Evolutionary conservation across 2,797 vertebrate genomes (phyloP).

Genomic region (Centropyge bicolor): DNA sequence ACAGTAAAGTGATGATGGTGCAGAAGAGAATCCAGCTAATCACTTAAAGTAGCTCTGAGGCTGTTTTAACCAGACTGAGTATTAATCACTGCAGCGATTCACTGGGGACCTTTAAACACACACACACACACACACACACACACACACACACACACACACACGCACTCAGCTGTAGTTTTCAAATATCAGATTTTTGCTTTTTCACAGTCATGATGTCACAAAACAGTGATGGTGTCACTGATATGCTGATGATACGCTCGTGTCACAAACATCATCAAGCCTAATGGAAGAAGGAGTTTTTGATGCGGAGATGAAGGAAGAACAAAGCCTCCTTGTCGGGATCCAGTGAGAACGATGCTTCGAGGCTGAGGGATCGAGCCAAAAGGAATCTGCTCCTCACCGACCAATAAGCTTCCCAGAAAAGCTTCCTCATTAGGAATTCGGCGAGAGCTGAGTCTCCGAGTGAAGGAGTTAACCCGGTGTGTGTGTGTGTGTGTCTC

Average conservation of each 20-base stretch:
- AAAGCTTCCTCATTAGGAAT: not conserved
- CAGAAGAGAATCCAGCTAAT: slow-evolving; percentile 81
- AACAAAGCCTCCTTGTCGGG: not conserved
- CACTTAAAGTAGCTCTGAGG: slow-evolving; percentile 92
- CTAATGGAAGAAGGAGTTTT: not conserved
- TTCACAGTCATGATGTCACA: not conserved
- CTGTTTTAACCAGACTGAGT: slow-evolving; percentile 54
- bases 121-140: slow-evolving; percentile 25
- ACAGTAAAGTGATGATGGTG: slow-evolving; percentile 86
- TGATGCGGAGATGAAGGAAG: no score
- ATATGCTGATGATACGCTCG: not conserved
- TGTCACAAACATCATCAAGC: not conserved
- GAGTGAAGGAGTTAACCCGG: no score
- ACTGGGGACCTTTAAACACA: slow-evolving; percentile 4
- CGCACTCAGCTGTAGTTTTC: not conserved
- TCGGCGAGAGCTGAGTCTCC: not conserved
- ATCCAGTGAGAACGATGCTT: no score
- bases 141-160: slow-evolving; percentile 1
- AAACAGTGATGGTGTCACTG: not conserved
- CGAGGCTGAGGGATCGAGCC: no score
- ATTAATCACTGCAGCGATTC: slow-evolving; percentile 84
- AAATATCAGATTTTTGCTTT: not conserved
- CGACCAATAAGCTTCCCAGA: no score
- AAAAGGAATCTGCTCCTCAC: no score
- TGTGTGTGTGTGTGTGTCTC: slow-evolving; percentile 32